phyloP scores from a whole-genome alignment of 2,888 invertebrate genomes.

The Melipona bicolor region DNA sequence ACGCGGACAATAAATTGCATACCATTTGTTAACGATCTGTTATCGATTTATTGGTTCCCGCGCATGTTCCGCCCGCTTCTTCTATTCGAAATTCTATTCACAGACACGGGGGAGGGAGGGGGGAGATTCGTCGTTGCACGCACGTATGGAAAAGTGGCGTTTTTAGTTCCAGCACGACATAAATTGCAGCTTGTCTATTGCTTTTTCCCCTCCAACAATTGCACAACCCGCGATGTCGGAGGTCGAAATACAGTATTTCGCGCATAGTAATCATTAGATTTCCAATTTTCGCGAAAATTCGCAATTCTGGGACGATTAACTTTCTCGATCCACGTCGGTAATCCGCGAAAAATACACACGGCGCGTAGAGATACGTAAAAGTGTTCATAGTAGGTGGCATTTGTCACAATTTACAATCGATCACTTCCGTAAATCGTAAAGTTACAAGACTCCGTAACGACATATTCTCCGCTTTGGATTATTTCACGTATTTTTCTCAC shows the following conservation, averaged over 20 bases:
- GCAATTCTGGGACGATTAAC: no score
- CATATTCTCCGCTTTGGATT: no score
- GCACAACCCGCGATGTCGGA: no score
- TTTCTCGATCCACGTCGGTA: no score
- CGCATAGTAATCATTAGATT: not conserved
- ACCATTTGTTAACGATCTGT: slow-evolving; percentile 56
- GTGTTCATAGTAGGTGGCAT: no score
- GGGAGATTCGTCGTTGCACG: not conserved
- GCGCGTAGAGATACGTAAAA: no score
- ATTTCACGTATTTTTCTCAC: no score
- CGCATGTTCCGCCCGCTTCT: slow-evolving; percentile 5
- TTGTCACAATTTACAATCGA: no score
- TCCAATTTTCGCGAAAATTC: no score
- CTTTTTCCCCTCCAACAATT: not conserved
- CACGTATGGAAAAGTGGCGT: slow-evolving; percentile 12
- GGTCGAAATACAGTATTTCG: not conserved
- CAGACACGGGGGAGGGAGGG: not conserved
- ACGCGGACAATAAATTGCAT: slow-evolving; percentile 12
- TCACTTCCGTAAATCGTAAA: no score
- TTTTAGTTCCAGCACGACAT: slow-evolving; percentile 41
- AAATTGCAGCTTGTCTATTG: slow-evolving; percentile 38
- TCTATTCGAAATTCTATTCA: slow-evolving; percentile 22
- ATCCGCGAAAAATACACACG: no score
- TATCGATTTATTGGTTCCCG: slow-evolving; percentile 57
- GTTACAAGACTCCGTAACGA: no score